Base-by-base conservation (phyloP, 2,888 invertebrate species). In the Hirtodrosophila trivittata region DNA sequence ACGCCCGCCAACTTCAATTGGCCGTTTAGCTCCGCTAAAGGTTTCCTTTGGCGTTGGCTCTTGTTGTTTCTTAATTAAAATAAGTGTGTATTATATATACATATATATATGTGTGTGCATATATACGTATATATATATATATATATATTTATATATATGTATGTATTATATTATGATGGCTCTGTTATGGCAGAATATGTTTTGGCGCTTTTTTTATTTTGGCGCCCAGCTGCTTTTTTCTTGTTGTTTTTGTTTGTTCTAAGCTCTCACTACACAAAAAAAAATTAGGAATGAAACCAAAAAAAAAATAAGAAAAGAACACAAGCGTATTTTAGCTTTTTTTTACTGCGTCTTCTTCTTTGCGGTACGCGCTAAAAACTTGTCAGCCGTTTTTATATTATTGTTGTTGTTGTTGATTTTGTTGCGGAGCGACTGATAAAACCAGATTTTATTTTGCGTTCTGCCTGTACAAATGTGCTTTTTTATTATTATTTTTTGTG, bases 401-500 rank as follows among this genome's bases (percentile, higher is more conserved):
- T 56, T 32, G 18, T 21, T 21, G 18, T 60, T 58, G 38, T 51
- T 68, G 21, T 46, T 43, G 39, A 35, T 26, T n/a, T 32, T 41
- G 8, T 45, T 38, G 21, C 30, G 18, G 49, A 42, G 51, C 66
- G 73, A 66, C 73, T 84, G 70, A 84, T 82, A 82, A 82, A 82
- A 82, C 82, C 82, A 86, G 82, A 86, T 82, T 82, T 84, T 67
- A 66, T 72, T 65, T 80, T 83, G 47, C 57, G 57, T 60, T 59
- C 57, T 66, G 60, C 43, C 56, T 46, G 18, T 56, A 56, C 25
- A 57, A 47, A 58, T 51, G 45, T 52, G 35, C n/a, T 35, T 35
- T 35, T 35, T 32, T 32, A 14, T 52, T 16, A n/a, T 25, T 38
- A 30, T 32, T 25, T 12, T 28, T 45, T 30, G 43, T 43, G 12